Base-by-base conservation (phyloP, 2,888 invertebrate genomes). In the Myopa testacea region DNA sequence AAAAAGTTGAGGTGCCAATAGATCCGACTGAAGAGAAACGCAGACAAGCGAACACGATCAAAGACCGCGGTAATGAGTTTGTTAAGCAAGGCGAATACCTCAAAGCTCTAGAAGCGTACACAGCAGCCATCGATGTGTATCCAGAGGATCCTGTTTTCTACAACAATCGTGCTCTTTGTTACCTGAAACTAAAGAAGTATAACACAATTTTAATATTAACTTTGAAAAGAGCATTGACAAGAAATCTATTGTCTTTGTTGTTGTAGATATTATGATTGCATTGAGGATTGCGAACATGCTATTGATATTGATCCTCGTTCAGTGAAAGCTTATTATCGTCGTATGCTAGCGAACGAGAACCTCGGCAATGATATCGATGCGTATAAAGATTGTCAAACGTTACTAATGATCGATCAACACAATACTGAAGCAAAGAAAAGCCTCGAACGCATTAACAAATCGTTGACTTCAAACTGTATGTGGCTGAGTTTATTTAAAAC, bases 131-230 rank as follows among this genome's bases (percentile, higher is more conserved):
- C 60, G 93, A 95, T 78, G 89, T 94, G 77, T 95, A 95, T 84
- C 92, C 94, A 10, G 92, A 93, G 87, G 93, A 96, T 87, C 93
- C 97, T 3, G 91, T 95, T 16, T 95, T 95, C 86, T 96, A 92
- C 84, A 95, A 96, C 0, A 98, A 98, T 88, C 91, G 98, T 82
- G 97, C 96, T 2, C 91, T 97, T 75, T 98, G 98, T 83, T 92
- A 94, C 81, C 90, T 98, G 12, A 97, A 96, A 89, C 92, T 93
- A 82, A 92, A 95, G 81, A 93, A 93, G 95, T 96, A 90, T 26
- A 26, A 26, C 26, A 26, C 26, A 26, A 26, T 26, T 26, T 26
- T 26, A 26, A 26, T 26, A 26, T 26, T 26, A 26, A 1, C 26
- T 2, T 26, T 26, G 26, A 26, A 26, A 26, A 26, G 26, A 26